Evolutionary conservation across 2,797 vertebrate species (phyloP).

Genomic region (Sebastes wilsoni): DNA sequence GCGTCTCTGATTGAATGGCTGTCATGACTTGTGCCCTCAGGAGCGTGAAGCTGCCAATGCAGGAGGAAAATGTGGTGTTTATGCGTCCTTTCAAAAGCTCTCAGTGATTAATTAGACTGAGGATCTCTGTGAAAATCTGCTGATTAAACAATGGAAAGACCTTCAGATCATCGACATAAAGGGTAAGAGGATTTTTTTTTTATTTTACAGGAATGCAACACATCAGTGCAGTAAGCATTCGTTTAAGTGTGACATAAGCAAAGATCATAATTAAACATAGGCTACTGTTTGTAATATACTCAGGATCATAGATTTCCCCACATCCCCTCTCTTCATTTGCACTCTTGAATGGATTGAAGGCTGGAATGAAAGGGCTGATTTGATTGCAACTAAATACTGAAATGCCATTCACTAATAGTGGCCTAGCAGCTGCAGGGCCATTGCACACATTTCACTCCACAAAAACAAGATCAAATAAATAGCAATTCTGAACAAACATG

Average conservation of each 20-base stretch:
- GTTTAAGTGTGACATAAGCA: not conserved
- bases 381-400: constrained; percentile 28
- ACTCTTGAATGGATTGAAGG: not conserved
- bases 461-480: not conserved
- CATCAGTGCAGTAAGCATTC: not conserved
- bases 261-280: not conserved
- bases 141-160: constrained; percentile 43
- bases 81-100: constrained; percentile 28
- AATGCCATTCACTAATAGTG: constrained; percentile 20
- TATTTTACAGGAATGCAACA: constrained; percentile 24
- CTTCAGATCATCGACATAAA: constrained; percentile 25
- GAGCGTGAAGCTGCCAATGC: constrained; percentile 24
- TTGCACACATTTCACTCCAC: not conserved
- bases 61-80: constrained; percentile 30
- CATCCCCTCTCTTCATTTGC: not conserved
- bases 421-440: constrained; percentile 36
- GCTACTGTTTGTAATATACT: not conserved
- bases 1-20: constrained; percentile 44
- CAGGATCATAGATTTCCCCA: not conserved
- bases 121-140: constrained; percentile 25
- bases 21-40: constrained; percentile 62
- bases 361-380: constrained; percentile 22
- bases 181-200: constrained; percentile 58
- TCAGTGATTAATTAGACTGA: constrained; percentile 30
- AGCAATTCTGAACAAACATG: not conserved